Evolutionary conservation across 2,113 vertebrate species (phyloP), one percentile per base, ranked within the genome.

Genomic region (Egretta garzetta): DNA sequence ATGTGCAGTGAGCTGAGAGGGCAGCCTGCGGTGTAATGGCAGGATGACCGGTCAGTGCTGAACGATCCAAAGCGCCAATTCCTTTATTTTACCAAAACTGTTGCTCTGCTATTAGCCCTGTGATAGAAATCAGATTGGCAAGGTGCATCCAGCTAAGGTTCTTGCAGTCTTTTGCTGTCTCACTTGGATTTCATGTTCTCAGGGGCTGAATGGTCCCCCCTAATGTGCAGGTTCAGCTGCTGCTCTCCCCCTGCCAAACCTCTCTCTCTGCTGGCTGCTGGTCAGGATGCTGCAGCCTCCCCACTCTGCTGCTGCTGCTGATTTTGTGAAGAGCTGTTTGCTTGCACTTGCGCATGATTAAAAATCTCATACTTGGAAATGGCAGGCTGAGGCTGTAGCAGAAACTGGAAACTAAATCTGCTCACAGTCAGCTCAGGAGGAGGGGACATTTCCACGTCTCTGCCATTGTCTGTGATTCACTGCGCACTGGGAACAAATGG

Each of bases 381-480:
- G 12, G 84, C 82, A 91, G 84, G 49, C 80, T 89, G 62, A 66
- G 67, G 55, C 90, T 94, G 66, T 12, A 72, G 67, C 64, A 86
- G 76, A 86, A 86, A 76, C 21, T 4, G 35, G 32, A 47, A 90
- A 87, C 88, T 81, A 80, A 83, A 90, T 91, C 55, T 91, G 60
- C 37, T 88, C 68, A 41, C 43, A 71, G 37, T 45, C 72, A 87
- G 53, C 75, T 73, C 12, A 21, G 79, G 82, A 90, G 55, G 59
- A 92, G 32, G 58, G 62, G 67, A 68, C 0, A 5, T 41, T 82
- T 85, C 64, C 19, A 56, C 6, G 2, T 50, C 49, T 80, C 66
- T 89, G 72, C 71, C 53, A 93, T 88, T 79, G 67, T 47, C 50
- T 56, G 50, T 80, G 83, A 80, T 75, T 96, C 77, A 86, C 58